Conservation (phyloP, 2,797 vertebrate species). For the Streptopelia turtur region DNA sequence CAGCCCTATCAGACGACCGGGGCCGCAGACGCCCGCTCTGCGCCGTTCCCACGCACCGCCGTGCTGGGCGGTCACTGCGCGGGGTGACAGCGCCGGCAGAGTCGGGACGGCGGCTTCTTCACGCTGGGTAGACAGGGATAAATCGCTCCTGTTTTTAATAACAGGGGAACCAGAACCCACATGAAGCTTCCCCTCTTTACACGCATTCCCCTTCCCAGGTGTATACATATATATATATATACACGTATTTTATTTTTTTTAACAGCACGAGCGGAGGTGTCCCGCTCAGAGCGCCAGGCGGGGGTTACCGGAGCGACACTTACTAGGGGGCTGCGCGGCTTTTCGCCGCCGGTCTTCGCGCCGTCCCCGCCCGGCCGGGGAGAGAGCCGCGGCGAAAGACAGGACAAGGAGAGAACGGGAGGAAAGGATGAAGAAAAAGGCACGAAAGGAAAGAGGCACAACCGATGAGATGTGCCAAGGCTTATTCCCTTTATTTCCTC, state of each 20-base stretch:
- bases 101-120: background rate
- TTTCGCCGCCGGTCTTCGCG: background rate
- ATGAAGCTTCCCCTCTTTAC: background rate
- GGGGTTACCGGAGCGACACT: background rate
- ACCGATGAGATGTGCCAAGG: background rate
- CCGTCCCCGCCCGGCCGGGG: background rate
- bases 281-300: background rate
- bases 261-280: background rate
- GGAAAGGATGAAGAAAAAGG: background rate
- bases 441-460: background rate
- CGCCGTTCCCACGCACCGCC: slow-evolving; percentile 16
- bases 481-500: slow-evolving; percentile 28
- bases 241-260: background rate
- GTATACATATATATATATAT: no score
- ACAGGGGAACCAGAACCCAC: background rate
- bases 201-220: background rate
- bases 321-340: background rate
- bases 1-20: background rate
- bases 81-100: background rate
- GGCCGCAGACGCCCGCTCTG: background rate
- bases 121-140: background rate
- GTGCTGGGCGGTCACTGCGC: background rate
- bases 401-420: background rate
- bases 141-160: background rate
- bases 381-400: background rate